Evolutionary conservation across 1,140 invertebrate species (phyloP).

Genomic region (Achatina immaculata): DNA sequence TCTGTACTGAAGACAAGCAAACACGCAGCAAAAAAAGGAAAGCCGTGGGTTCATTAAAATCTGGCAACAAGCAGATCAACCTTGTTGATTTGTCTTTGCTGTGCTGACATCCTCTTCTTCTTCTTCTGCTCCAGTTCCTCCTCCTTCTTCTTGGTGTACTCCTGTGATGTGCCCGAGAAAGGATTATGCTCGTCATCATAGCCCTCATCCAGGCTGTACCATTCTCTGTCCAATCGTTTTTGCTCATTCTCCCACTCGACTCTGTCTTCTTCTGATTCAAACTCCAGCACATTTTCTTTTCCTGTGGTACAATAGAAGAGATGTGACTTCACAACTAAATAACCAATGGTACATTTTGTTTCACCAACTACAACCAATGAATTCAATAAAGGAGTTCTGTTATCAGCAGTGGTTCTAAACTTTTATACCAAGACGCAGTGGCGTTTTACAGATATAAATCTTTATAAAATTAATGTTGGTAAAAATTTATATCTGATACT

Average conservation of each 20-base stretch:
- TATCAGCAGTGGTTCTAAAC: no score
- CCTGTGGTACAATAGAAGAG: conserved; percentile 8
- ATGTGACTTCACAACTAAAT: no score
- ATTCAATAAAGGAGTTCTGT: no score
- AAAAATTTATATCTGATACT: no score
- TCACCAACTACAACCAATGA: no score
- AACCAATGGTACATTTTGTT: no score
- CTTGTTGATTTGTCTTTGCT: conserved; percentile 93
- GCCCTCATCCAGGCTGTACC: conserved; percentile 94
- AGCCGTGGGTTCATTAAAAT: no score
- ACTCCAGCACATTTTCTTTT: conserved; percentile 47
- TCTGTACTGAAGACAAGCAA: no score
- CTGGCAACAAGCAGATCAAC: conserved; percentile 57
- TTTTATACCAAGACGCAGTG: no score
- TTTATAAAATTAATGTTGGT: no score
- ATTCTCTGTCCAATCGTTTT: conserved; percentile 91
- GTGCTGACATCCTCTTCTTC: conserved; percentile 92
- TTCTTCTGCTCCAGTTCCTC: conserved; percentile 90
- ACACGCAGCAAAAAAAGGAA: no score
- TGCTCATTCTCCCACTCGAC: conserved; percentile 94
- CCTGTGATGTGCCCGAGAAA: conserved; percentile 89
- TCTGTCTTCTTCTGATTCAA: conserved; percentile 72
- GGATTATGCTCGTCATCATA: conserved; percentile 94
- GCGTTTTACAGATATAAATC: no score
- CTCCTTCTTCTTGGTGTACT: conserved; percentile 92